Conservation (phyloP, 2,888 invertebrate genomes). For the Margaritifera margaritifera region DNA sequence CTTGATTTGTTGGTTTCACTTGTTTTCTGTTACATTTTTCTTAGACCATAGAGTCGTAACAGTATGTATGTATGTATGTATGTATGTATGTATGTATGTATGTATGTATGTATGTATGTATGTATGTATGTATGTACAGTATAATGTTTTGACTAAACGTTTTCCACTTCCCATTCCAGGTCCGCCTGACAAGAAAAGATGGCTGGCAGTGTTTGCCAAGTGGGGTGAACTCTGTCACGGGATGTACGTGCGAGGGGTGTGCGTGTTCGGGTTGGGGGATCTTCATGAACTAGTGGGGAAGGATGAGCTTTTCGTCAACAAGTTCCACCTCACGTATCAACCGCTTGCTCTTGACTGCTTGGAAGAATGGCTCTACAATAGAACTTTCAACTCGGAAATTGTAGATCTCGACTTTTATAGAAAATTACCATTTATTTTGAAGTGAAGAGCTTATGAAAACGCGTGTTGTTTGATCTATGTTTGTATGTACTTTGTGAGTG, state of each 20-base stretch:
- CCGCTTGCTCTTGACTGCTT: slow-evolving; percentile 63
- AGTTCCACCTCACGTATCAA: slow-evolving; percentile 61
- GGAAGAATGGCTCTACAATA: slow-evolving; percentile 61
- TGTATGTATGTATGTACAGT: no score
- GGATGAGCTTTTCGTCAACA: slow-evolving; percentile 66
- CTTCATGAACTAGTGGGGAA: slow-evolving; percentile 47
- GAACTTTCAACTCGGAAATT: slow-evolving; percentile 25
- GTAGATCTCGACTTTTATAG: slow-evolving; percentile 28
- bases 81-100: no score
- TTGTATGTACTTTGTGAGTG: no score
- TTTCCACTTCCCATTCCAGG: slow-evolving; percentile 25
- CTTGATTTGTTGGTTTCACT: no score
- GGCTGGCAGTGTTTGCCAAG: slow-evolving; percentile 60
- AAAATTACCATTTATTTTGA: slow-evolving; percentile 33
- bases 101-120: no score
- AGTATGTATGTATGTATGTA: no score
- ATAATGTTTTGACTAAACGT: neutral
- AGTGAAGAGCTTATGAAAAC: neutral
- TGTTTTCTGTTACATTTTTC: no score
- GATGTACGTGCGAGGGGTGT: slow-evolving; percentile 61
- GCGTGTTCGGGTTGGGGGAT: slow-evolving; percentile 65
- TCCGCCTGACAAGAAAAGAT: slow-evolving; percentile 53
- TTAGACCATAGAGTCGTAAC: no score
- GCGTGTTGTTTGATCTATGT: no score
- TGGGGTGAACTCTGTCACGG: slow-evolving; percentile 63